Conservation (phyloP, 2,113 vertebrate genomes). For the Struthio camelus region DNA sequence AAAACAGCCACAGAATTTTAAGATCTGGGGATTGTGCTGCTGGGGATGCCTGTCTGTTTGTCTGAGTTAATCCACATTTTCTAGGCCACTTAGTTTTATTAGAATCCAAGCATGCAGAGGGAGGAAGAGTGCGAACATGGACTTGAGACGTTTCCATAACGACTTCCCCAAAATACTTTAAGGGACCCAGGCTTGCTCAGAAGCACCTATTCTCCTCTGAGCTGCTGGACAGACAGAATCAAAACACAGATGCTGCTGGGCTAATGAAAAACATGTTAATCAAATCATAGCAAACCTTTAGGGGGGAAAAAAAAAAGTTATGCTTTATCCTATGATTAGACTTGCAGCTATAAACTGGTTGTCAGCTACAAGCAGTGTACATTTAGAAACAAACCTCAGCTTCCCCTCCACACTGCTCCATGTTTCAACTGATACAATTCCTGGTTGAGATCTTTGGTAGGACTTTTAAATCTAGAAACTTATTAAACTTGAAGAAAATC, state of each 20-base stretch:
- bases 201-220: constrained; percentile 3
- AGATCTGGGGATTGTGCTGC: not conserved
- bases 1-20: not conserved
- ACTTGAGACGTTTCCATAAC: not conserved
- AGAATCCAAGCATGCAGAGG: not conserved
- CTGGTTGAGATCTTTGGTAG: not conserved
- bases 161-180: not conserved
- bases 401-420: not conserved
- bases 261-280: constrained; percentile 20
- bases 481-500: constrained; percentile 1
- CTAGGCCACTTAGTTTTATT: not conserved
- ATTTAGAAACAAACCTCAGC: not conserved
- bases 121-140: not conserved
- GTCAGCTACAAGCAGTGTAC: not conserved
- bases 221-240: not conserved
- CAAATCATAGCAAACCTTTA: not conserved
- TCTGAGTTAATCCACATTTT: not conserved
- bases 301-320: not conserved
- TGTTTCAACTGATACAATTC: not conserved
- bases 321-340: not conserved
- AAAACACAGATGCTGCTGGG: not conserved
- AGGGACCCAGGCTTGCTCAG: not conserved
- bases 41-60: not conserved
- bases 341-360: not conserved
- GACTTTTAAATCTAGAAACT: not conserved